Evolutionary conservation across 2,888 invertebrate species (phyloP), one percentile per base, ranked within the genome.

Genomic region (Leptinotarsa haldemani): DNA sequence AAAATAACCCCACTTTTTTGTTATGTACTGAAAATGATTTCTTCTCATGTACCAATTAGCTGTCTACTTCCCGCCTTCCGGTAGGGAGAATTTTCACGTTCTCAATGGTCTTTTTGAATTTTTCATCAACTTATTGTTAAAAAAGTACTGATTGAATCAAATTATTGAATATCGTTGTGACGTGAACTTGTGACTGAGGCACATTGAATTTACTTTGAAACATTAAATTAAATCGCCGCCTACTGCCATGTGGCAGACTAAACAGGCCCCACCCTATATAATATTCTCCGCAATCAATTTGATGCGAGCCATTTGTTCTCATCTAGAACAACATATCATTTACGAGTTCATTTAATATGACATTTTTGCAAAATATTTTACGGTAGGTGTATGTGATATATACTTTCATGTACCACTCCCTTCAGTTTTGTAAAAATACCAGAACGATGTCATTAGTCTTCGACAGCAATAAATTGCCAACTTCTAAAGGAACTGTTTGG

Each of bases 321-420:
- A 61, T 61, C 61, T 61, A 30, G 25, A 61, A 61, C 61, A 61
- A 30, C 61, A 40, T 30, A 61, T 40, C 61, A 61, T 9, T 40
- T n/a, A 40, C 61, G 61, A 13, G 61, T 40, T 30, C 16, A 61
- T 40, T 58, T 40, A 61, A n/a, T 30, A 30, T 47, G 15, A 4
- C 15, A 68, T 68, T 68, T 68, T 68, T 68, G 68, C 67, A 15
- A 46, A 40, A 68, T 47, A 15, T 56, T 18, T 18, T 3, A 13
- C 40, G 46, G 68, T 68, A 68, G 68, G 68, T 56, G 68, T 56
- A 56, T 68, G 68, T 56, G 46, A 56, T 68, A 58, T 68, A 56
- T 40, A 68, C 15, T 46, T 56, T 40, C 46, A 48, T 40, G 46
- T 7, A 56, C 53, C 68, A 68, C 68, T 56, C 68, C 68, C 68